Evolutionary conservation across 2,797 vertebrate genomes (phyloP).

Genomic region (Synanceia verrucosa): DNA sequence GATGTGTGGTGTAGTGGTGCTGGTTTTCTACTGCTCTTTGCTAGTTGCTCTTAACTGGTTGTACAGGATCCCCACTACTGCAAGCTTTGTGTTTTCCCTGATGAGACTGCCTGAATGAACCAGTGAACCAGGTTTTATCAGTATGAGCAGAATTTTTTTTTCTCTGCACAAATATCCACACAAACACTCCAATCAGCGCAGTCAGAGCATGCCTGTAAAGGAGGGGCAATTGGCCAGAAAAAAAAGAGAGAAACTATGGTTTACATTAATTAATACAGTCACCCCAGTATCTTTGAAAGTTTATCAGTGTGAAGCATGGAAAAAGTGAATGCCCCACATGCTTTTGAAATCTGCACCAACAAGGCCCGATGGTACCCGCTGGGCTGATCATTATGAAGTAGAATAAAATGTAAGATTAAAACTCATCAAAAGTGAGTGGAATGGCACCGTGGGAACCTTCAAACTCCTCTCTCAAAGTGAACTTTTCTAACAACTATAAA

Average conservation of each 20-base stretch:
- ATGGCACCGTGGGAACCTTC: constrained; percentile 11
- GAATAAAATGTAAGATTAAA: constrained; percentile 24
- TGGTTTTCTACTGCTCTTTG: no score
- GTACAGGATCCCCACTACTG: no score
- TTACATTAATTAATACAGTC: constrained; percentile 24
- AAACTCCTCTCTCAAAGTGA: constrained; percentile 2
- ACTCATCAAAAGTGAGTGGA: constrained; percentile 45
- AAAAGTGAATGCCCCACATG: constrained; percentile 6
- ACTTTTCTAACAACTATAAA: constrained; percentile 3
- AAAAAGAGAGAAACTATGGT: constrained; percentile 30
- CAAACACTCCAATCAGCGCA: no score
- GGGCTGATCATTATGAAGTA: constrained; percentile 17
- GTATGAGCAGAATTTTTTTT: no score
- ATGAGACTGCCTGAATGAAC: no score
- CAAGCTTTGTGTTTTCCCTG: no score
- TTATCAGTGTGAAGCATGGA: constrained; percentile 31
- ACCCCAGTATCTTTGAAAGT: constrained; percentile 44
- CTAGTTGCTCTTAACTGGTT: no score
- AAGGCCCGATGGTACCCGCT: constrained; percentile 27
- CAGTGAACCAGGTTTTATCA: no score
- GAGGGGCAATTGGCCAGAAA: constrained; percentile 30
- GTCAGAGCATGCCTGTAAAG: no score
- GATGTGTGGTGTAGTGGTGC: no score
- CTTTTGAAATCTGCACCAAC: constrained; percentile 26
- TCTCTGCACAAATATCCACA: no score